Conservation (phyloP, 2,797 vertebrate species). For the Gobionotothen gibberifrons region DNA sequence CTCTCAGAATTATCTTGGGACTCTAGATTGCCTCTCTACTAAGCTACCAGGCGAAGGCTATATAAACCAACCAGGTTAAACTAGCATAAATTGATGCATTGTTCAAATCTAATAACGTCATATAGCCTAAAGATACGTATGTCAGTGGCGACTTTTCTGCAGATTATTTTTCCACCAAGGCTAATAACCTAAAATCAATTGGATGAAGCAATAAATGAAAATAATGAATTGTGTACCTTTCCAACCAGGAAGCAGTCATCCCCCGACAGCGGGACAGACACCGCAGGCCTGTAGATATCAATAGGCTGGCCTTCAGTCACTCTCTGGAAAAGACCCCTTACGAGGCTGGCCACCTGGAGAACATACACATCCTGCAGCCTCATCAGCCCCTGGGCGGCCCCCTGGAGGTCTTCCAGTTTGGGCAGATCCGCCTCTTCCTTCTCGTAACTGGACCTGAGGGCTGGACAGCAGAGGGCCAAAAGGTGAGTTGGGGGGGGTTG, state of each 20-base stretch:
- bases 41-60: not conserved
- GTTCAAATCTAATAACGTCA: not conserved
- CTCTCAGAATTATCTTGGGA: not conserved
- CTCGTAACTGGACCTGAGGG: constrained; percentile 85
- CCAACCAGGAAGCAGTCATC: constrained; percentile 96
- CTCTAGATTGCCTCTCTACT: not conserved
- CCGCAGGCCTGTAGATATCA: constrained; percentile 83
- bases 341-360: constrained; percentile 87
- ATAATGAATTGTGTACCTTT: constrained; percentile 83
- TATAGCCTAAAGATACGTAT: too few relatives aligned
- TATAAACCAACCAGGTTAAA: not conserved
- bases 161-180: not conserved
- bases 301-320: constrained; percentile 51
- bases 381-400: constrained; percentile 91
- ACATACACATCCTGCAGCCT: constrained; percentile 93
- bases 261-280: constrained; percentile 84
- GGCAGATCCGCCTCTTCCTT: constrained; percentile 86
- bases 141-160: too few relatives aligned
- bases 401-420: constrained; percentile 88
- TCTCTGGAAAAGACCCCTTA: constrained; percentile 87
- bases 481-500: constrained; percentile 27
- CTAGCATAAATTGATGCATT: not conserved
- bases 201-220: not conserved
- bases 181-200: not conserved
- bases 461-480: constrained; percentile 74